Percentiles rank a stretch among this genome's conserved stretches.
phyloP scores from a whole-genome alignment of 64 coral and sea anemone genomes.

The Catalaphyllia jardinei region DNA sequence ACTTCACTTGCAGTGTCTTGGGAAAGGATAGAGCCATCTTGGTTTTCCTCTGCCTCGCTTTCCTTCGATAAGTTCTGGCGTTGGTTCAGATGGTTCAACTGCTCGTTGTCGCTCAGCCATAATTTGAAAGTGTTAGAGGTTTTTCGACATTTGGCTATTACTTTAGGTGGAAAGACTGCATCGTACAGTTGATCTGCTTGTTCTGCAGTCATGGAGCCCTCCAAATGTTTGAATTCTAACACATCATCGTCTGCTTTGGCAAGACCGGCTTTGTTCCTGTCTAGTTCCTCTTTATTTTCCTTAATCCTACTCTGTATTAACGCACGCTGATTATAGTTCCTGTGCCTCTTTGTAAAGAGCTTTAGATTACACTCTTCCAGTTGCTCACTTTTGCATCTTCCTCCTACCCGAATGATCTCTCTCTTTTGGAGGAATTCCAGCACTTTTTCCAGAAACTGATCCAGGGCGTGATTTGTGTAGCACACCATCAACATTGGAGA shows the following conservation, averaged over 20 bases:
- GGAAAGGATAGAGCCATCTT: background rate
- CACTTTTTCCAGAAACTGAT: constrained; percentile 72
- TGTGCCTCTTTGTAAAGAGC: background rate
- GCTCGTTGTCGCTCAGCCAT: background rate
- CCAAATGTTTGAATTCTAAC: background rate
- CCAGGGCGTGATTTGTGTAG: constrained; percentile 89
- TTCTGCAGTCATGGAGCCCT: background rate
- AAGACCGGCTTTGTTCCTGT: no score
- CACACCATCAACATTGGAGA: constrained; percentile 86
- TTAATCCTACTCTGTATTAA: background rate
- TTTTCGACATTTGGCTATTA: background rate
- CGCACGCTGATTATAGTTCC: background rate
- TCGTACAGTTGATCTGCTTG: background rate
- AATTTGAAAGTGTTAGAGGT: background rate
- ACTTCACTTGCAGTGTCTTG: no score
- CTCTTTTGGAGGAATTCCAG: constrained; percentile 2
- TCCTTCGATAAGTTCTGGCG: background rate
- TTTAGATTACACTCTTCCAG: constrained; percentile 42
- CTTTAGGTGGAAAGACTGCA: background rate
- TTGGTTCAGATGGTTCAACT: background rate
- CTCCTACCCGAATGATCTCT: constrained; percentile 49
- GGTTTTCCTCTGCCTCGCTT: background rate
- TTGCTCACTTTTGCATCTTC: constrained; percentile 27
- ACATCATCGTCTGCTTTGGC: background rate
- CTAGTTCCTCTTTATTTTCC: background rate